Conservation (phyloP, 2,797 vertebrate species). For the Caiman crocodilus region DNA sequence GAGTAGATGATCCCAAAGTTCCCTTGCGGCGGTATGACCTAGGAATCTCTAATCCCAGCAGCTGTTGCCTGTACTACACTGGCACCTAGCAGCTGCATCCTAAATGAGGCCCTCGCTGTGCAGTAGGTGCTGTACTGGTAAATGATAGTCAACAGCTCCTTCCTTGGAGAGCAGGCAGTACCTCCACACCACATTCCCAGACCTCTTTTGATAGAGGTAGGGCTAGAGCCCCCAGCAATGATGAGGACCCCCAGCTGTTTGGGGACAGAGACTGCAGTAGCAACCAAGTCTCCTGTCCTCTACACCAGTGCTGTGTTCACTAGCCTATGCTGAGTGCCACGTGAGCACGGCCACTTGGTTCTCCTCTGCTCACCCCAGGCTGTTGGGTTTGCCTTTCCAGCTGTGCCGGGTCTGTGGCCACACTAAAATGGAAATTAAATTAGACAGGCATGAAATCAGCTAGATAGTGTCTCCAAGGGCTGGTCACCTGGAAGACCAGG, state of each 20-base stretch:
- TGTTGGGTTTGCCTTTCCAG: not conserved
- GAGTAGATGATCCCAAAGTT: no score
- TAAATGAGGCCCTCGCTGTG: not conserved
- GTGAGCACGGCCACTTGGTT: not conserved
- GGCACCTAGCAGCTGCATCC: not conserved
- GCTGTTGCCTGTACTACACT: not conserved
- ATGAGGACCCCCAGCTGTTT: not conserved
- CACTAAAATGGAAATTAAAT: no score
- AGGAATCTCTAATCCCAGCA: no score
- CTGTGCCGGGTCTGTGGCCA: no score
- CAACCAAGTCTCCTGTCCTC: not conserved
- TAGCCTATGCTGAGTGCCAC: not conserved
- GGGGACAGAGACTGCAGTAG: not conserved
- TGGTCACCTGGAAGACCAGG: not conserved
- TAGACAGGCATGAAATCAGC: not conserved
- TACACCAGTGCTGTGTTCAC: not conserved
- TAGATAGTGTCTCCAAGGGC: not conserved
- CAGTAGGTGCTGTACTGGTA: not conserved
- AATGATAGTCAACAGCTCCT: not conserved
- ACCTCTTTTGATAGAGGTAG: no score
- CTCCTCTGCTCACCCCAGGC: not conserved
- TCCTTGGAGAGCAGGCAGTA: not conserved
- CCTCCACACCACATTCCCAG: no score
- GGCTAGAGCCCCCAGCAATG: no score
- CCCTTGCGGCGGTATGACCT: no score